A percentile compares a stretch with the other conserved stretches of the same genome.
phyloP scores from a whole-genome alignment of 2,888 invertebrate genomes.

The Bhutanitis thaidina region DNA sequence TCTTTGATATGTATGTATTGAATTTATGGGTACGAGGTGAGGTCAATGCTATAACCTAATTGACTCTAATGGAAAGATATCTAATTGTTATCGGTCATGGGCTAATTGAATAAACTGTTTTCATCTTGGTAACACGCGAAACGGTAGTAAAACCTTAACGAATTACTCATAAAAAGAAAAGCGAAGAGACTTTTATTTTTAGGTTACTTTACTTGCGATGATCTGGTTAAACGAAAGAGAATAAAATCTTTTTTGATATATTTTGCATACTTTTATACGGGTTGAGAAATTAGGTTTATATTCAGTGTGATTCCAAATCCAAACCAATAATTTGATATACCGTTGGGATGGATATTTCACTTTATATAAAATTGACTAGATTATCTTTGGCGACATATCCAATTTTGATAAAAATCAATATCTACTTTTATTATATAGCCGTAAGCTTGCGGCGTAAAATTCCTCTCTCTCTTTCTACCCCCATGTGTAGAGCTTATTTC shows the following conservation, averaged over 20 bases:
- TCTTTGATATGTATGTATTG: too few species aligned
- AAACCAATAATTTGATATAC: constrained; percentile 2
- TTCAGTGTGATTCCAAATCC: background rate
- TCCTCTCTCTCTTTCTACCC: too few species aligned
- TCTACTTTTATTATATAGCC: too few species aligned
- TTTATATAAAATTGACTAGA: background rate
- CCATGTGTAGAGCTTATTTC: too few species aligned
- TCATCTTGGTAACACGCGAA: constrained; percentile 2
- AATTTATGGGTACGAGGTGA: background rate
- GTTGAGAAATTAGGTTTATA: background rate
- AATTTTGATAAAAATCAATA: background rate
- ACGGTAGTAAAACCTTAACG: background rate
- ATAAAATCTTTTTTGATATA: too few species aligned
- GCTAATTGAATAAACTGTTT: constrained; percentile 11
- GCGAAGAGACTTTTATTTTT: too few species aligned
- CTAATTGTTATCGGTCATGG: background rate
- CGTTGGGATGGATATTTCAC: background rate
- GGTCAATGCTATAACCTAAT: background rate
- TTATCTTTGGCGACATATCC: background rate
- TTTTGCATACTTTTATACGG: too few species aligned
- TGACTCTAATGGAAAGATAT: background rate
- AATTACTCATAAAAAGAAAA: background rate
- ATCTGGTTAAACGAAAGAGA: too few species aligned
- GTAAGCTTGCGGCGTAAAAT: too few species aligned
- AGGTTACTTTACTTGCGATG: too few species aligned